Conservation (phyloP, 2,113 vertebrate genomes). For the Bos indicus region DNA sequence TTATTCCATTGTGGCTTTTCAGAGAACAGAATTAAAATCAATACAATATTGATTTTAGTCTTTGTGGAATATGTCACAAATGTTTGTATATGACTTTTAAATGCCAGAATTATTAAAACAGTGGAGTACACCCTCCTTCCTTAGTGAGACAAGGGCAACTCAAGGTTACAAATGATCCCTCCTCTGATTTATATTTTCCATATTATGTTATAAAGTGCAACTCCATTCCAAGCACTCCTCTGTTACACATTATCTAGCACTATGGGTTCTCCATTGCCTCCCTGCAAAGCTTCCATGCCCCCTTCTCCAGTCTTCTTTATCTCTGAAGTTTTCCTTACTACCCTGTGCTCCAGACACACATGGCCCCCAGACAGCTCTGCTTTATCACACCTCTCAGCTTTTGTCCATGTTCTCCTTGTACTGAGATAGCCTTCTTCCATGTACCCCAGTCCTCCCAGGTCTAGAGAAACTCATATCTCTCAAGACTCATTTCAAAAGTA, state of each 20-base stretch:
- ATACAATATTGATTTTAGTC: slow-evolving; percentile 10
- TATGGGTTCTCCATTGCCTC: neutral
- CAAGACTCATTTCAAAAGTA: neutral
- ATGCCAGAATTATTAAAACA: neutral
- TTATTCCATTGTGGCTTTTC: neutral
- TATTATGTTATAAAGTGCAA: neutral
- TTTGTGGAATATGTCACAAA: slow-evolving; percentile 27
- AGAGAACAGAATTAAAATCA: slow-evolving; percentile 41
- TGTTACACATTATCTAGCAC: neutral
- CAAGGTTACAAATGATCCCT: neutral
- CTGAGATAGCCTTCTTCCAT: neutral
- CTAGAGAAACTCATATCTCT: neutral
- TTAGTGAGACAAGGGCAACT: neutral
- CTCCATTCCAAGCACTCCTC: neutral
- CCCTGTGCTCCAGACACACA: neutral
- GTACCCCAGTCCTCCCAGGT: neutral
- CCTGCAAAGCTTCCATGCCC: neutral
- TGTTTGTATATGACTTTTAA: slow-evolving; percentile 26
- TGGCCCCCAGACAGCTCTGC: neutral
- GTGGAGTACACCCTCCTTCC: neutral
- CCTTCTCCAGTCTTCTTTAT: neutral
- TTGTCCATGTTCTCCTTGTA: neutral
- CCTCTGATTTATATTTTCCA: neutral
- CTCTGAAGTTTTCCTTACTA: neutral
- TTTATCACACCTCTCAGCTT: neutral